Base-by-base conservation (phyloP, 1,140 invertebrate genomes). In the Drosophila pectinifera region DNA sequence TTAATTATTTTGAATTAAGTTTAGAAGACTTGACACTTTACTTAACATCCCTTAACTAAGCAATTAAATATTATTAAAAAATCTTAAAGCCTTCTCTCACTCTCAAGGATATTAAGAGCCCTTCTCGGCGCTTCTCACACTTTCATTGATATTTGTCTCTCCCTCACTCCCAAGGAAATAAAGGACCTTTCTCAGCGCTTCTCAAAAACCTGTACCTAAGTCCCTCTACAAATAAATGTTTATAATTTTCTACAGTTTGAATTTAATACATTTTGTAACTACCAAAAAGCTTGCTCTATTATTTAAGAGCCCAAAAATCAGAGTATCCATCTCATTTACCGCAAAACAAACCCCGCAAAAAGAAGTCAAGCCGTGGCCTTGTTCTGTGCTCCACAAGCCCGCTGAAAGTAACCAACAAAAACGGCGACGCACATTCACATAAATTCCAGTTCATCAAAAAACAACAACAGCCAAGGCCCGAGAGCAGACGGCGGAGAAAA, bases 381-480 rank as follows among this genome's bases (percentile, higher is more conserved):
- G 18, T 64, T 64, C 18, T 38, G 24, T 38, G 22, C 59, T 64
- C 31, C 49, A 53, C 5, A 64, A 65, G 59, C 54, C 53, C 5
- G 34, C 49, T 22, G 16, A 10, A 51, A 53, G 26, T 36, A 51
- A 68, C 16, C 45, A 65, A 53, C 62, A 67, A 67, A 69, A 48
- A 57, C 49, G 13, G 16, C 31, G 59, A 31, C 42, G 28, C 49
- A 70, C 74, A 82, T 63, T 72, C 82, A 82, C 82, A 86, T 86
- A 88, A 86, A 86, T 86, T 88, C 64, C 58, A 68, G 69, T 48
- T 76, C 65, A 73, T 68, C 82, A 62, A 36, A 54, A 65, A 82
- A 74, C 34, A 76, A 34, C 45, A 74, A 46, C 41, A 38, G 28
- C n/a, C 46, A 67, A 18, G 26, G 20, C 28, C 13, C 16, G 20